Evolutionary conservation across 2,888 invertebrate genomes (phyloP), one percentile per base, ranked within the genome.

Genomic region (Zhuqinia jingwanae): DNA sequence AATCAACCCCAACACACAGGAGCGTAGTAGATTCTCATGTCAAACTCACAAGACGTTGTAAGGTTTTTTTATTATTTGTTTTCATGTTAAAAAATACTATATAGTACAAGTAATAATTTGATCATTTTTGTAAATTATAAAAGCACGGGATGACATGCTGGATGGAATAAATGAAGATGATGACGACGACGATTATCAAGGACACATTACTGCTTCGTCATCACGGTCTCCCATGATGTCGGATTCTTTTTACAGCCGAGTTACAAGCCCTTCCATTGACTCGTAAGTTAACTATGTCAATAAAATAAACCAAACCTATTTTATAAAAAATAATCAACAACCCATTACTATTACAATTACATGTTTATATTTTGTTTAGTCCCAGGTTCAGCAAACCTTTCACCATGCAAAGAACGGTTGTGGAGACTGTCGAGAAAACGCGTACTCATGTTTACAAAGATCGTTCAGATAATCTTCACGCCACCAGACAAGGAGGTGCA

Each of bases 1-100:
- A 70, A 17, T 42, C 70, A 6, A 70, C 70, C 10, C 70, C 70
- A 65, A 58, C 58, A 2, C 63, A 63, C 5, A 27, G 63, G n/a
- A 27, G n/a, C 13, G 1, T 27, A 30, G 30, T n/a, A 15, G 63
- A 63, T 15, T 63, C 63, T 2, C 2, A 63, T 27, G 30, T 30
- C 27, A 27, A 17, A n/a, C 27, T 30, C 3, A n/a, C n/a, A n/a
- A 13, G 56, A 2, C 56, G 56, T 2, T 2, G 56, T 56, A 20
- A 56, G 56, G n/a, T n/a, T n/a, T n/a, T n/a, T n/a, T n/a, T n/a
- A n/a, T n/a, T n/a, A n/a, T n/a, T n/a, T n/a, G n/a, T n/a, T n/a
- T n/a, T n/a, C n/a, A n/a, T n/a, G n/a, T n/a, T n/a, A n/a, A n/a
- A n/a, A n/a, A n/a, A n/a, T n/a, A n/a, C n/a, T n/a, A n/a, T n/a